These are phyloP conservation scores for Lepidurus packardi DNA, from an alignment of 1,140 invertebrate species.

Conservation along the genomic window DNA sequence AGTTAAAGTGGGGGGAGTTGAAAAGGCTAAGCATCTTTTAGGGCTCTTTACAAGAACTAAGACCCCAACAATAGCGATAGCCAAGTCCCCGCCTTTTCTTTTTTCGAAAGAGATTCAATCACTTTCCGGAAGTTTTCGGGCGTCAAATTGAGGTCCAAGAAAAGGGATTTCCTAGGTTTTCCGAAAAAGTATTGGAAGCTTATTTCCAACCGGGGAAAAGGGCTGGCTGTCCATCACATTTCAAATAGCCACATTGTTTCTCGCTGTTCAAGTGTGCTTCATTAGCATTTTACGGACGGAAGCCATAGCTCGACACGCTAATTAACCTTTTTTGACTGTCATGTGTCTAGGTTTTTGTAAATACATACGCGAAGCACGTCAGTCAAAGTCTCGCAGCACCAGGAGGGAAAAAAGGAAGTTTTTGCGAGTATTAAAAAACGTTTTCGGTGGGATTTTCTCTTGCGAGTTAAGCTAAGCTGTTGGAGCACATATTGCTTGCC, in stretches of 20 bases:
- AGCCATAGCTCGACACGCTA: slow-evolving; percentile 16
- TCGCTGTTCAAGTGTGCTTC: not conserved
- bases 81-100: too few species aligned
- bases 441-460: not conserved
- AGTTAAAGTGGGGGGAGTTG: not conserved
- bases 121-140: not conserved
- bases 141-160: not conserved
- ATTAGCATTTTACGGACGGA: slow-evolving; percentile 6
- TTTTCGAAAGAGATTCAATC: not conserved
- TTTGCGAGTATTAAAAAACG: too few species aligned
- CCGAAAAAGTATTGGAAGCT: not conserved
- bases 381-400: not conserved
- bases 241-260: not conserved
- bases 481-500: not conserved
- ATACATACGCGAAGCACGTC: not conserved
- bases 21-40: not conserved
- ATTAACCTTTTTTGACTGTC: not conserved
- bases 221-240: not conserved
- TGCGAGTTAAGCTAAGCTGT: not conserved
- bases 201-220: not conserved
- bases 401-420: not conserved
- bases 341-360: not conserved
- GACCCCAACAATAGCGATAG: not conserved
- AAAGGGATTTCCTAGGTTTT: not conserved
- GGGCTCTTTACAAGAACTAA: not conserved